phyloP scores from a whole-genome alignment of 2,797 vertebrate species.

The Syngnathus acus region DNA sequence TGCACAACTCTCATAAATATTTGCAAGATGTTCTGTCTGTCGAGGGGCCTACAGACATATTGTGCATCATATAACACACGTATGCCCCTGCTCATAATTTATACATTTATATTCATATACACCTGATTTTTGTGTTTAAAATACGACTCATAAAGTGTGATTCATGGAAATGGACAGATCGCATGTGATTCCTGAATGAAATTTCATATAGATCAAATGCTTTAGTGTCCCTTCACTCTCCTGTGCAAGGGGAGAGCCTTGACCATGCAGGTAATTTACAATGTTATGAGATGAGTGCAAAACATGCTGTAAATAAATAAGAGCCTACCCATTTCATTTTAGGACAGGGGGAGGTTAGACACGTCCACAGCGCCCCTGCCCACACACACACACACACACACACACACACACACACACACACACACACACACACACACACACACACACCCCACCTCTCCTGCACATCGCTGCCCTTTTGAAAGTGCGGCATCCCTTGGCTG shows the following conservation, averaged over 20 bases:
- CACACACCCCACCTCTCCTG: not conserved
- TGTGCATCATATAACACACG: conserved; percentile 60
- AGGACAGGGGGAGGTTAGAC: conserved; percentile 39
- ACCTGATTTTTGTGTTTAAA: conserved; percentile 74
- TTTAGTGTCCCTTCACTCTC: conserved; percentile 56
- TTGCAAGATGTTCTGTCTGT: conserved; percentile 42
- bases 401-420: too few relatives aligned
- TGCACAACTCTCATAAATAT: conserved; percentile 67
- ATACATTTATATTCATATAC: conserved; percentile 71
- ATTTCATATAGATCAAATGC: conserved; percentile 69
- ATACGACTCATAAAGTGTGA: conserved; percentile 73
- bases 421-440: too few relatives aligned
- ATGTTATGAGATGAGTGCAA: conserved; percentile 76
- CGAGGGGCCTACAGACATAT: conserved; percentile 59
- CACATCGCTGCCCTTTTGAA: conserved; percentile 36
- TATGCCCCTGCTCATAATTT: conserved; percentile 58
- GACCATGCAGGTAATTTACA: conserved; percentile 76
- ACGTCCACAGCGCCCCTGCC: conserved; percentile 1
- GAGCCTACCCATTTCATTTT: conserved; percentile 68
- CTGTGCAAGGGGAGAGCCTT: conserved; percentile 66
- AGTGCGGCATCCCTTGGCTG: conserved; percentile 44
- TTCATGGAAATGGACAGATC: conserved; percentile 77
- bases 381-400: not conserved
- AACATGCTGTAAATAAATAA: conserved; percentile 82
- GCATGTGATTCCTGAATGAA: conserved; percentile 75